phyloP scores from a whole-genome alignment of 2,797 vertebrate genomes.

The Luscinia megarhynchos region DNA sequence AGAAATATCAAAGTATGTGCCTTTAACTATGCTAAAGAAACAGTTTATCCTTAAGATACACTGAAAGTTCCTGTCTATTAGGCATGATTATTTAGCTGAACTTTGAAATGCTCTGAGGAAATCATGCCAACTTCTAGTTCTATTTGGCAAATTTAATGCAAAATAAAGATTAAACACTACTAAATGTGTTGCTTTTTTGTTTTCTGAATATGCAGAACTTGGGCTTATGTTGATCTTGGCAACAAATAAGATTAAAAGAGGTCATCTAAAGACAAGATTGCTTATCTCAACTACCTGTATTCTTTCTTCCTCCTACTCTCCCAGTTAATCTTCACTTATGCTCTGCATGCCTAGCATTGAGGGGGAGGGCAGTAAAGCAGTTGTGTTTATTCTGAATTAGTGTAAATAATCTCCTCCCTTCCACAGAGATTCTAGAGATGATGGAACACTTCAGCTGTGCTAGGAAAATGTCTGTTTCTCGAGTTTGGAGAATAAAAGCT shows the following conservation, averaged over 20 bases:
- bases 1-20: not conserved
- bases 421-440: not conserved
- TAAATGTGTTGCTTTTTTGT: not conserved
- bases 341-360: not conserved
- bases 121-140: not conserved
- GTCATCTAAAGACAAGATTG: conserved; percentile 41
- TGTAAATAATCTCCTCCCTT: not conserved
- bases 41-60: not conserved
- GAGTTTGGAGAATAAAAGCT: not conserved
- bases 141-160: not conserved
- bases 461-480: not conserved
- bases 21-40: not conserved
- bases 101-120: not conserved
- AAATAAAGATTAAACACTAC: not conserved
- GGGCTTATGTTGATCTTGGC: conserved; percentile 15
- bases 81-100: not conserved
- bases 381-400: not conserved
- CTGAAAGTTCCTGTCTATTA: not conserved
- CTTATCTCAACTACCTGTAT: conserved; percentile 17
- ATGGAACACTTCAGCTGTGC: not conserved
- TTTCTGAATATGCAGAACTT: not conserved
- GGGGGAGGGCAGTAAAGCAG: not conserved
- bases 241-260: conserved; percentile 47
- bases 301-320: conserved; percentile 2
- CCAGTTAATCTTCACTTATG: conserved; percentile 17